Percentiles rank a stretch among this genome's conserved stretches.
phyloP scores from a whole-genome alignment of 2,797 vertebrate species.

The Limnodromus scolopaceus region DNA sequence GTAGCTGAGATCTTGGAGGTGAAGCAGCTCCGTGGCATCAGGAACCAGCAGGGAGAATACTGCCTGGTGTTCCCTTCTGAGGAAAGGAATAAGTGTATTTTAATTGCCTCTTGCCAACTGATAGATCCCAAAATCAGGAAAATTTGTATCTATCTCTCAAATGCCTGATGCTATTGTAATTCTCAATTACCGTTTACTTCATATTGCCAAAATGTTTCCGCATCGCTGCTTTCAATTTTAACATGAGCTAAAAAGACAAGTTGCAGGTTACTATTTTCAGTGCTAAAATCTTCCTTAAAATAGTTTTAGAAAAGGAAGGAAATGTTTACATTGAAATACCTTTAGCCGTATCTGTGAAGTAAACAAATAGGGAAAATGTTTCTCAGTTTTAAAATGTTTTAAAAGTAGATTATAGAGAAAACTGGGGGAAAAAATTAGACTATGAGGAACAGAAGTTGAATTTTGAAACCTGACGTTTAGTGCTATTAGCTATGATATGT shows the following conservation, averaged over 20 bases:
- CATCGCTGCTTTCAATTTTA: not conserved
- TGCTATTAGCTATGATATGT: slow-evolving; percentile 33
- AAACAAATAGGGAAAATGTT: not conserved
- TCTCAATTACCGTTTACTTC: not conserved
- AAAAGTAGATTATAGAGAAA: slow-evolving; percentile 4
- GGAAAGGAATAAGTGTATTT: not conserved
- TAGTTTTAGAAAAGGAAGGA: not conserved
- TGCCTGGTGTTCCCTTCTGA: not conserved
- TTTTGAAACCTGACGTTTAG: slow-evolving; percentile 46
- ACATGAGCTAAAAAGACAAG: not conserved
- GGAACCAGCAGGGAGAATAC: not conserved
- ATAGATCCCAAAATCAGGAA: not conserved
- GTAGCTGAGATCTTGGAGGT: not conserved
- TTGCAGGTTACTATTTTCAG: slow-evolving; percentile 12
- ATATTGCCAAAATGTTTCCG: slow-evolving; percentile 3
- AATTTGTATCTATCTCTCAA: not conserved
- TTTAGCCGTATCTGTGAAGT: not conserved
- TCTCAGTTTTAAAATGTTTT: not conserved
- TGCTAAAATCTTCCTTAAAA: not conserved
- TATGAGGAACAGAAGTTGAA: not conserved
- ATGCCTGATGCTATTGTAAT: slow-evolving; percentile 1
- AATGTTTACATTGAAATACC: not conserved
- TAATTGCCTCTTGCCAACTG: slow-evolving; percentile 13
- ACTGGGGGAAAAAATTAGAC: not conserved
- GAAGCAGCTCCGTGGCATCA: not conserved